Evolutionary conservation across 2,113 vertebrate genomes (phyloP).

Genomic region (Corapipo altera): DNA sequence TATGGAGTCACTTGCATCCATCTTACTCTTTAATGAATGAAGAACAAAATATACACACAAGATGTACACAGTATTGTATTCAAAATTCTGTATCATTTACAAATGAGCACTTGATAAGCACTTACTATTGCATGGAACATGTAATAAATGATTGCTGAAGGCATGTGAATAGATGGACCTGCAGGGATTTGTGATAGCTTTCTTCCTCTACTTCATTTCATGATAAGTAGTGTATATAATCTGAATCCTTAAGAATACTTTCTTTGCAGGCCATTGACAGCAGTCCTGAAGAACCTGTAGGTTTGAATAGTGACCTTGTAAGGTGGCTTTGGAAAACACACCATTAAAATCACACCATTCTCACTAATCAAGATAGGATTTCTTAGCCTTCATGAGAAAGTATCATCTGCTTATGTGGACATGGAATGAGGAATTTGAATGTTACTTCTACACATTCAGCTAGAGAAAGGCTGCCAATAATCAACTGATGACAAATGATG

Average conservation of each 20-base stretch:
- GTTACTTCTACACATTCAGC: not conserved
- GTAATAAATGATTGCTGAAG: not conserved
- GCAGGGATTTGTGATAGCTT: not conserved
- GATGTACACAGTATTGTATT: not conserved
- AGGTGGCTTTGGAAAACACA: not conserved
- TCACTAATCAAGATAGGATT: not conserved
- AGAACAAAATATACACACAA: not conserved
- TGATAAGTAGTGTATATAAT: not conserved
- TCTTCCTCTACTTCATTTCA: not conserved
- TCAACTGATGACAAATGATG: not conserved
- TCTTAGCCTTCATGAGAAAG: not conserved
- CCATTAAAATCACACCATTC: not conserved
- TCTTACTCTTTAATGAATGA: not conserved
- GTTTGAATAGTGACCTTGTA: not conserved
- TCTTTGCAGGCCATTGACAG: not conserved
- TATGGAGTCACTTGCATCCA: not conserved
- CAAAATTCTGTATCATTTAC: not conserved
- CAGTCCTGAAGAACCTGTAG: not conserved
- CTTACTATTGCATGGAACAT: rapidly evolving
- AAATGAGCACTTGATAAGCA: not conserved
- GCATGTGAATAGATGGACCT: not conserved
- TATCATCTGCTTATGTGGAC: not conserved
- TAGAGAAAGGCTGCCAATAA: not conserved
- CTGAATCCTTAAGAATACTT: not conserved
- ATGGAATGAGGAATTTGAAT: not conserved